Evolutionary conservation across 2,888 invertebrate genomes (phyloP).

Genomic region (Vandiemenella viatica): DNA sequence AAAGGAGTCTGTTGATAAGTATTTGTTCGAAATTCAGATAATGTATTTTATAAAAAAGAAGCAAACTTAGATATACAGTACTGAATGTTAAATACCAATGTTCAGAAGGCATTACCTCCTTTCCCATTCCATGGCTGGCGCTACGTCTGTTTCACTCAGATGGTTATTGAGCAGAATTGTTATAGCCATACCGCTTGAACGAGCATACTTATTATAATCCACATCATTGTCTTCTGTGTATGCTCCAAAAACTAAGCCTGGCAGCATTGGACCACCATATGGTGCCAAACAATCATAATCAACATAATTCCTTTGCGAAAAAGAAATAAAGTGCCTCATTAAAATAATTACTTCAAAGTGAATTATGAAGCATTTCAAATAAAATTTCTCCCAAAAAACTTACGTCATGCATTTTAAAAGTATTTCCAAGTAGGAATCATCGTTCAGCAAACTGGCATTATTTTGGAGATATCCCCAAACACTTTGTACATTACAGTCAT

Average conservation of each 20-base stretch:
- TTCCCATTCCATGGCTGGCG: constrained; percentile 60
- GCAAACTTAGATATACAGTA: too few relatives aligned
- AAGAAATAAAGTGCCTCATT: neutral
- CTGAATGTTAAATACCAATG: too few relatives aligned
- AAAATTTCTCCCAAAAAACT: constrained; percentile 18
- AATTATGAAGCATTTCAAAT: neutral
- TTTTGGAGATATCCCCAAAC: constrained; percentile 65
- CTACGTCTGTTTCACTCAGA: constrained; percentile 38
- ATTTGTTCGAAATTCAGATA: too few relatives aligned
- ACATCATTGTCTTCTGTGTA: constrained; percentile 33
- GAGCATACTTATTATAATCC: constrained; percentile 20
- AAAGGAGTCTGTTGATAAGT: too few relatives aligned
- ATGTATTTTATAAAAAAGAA: too few relatives aligned
- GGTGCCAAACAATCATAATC: constrained; percentile 54
- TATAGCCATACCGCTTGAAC: constrained; percentile 42
- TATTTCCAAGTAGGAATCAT: constrained; percentile 30
- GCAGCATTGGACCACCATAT: constrained; percentile 80
- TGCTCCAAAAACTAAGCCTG: constrained; percentile 75
- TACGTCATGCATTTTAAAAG: constrained; percentile 35
- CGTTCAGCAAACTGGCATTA: constrained; percentile 25
- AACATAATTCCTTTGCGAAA: constrained; percentile 36
- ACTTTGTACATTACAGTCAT: constrained; percentile 68
- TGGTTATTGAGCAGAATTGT: constrained; percentile 66
- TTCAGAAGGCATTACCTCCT: too few relatives aligned
- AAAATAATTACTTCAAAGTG: neutral